Percentiles rank a stretch among this genome's conserved stretches.
phyloP scores from a whole-genome alignment of 2,113 vertebrate genomes.

The Turdus rufiventris region DNA sequence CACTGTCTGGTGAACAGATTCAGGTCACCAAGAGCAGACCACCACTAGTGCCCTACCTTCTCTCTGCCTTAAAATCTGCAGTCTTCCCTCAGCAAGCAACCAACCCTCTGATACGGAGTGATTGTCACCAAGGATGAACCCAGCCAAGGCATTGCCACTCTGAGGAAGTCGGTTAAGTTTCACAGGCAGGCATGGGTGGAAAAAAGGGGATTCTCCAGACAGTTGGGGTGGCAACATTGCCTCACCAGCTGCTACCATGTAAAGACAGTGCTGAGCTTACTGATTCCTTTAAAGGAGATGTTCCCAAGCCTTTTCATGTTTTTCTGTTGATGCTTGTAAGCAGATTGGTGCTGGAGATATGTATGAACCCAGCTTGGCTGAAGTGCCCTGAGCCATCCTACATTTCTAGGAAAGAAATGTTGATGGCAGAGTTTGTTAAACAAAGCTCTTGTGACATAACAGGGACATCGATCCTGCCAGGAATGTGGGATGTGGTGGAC shows the following conservation, averaged over 20 bases:
- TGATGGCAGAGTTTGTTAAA: neutral
- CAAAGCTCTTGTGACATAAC: neutral
- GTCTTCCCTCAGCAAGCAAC: neutral
- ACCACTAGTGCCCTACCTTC: neutral
- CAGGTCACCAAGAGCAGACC: neutral
- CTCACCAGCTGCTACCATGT: neutral
- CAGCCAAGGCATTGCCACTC: neutral
- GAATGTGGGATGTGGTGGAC: neutral
- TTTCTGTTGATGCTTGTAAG: constrained; percentile 3
- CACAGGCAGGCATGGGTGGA: neutral
- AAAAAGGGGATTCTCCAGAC: neutral
- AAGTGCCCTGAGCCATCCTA: neutral
- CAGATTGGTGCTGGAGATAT: neutral
- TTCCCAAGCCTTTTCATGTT: constrained; percentile 25
- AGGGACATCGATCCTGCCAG: neutral
- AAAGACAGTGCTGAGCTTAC: neutral
- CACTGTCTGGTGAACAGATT: neutral
- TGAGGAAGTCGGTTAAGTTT: neutral
- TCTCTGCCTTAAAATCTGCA: neutral
- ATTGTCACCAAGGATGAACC: neutral
- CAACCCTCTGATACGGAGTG: fast-evolving
- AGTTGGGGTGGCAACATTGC: neutral
- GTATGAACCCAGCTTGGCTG: neutral
- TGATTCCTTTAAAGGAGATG: neutral
- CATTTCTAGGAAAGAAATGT: neutral